phyloP scores from a whole-genome alignment of 1,140 invertebrate genomes.

The Paraescarpia echinospica region DNA sequence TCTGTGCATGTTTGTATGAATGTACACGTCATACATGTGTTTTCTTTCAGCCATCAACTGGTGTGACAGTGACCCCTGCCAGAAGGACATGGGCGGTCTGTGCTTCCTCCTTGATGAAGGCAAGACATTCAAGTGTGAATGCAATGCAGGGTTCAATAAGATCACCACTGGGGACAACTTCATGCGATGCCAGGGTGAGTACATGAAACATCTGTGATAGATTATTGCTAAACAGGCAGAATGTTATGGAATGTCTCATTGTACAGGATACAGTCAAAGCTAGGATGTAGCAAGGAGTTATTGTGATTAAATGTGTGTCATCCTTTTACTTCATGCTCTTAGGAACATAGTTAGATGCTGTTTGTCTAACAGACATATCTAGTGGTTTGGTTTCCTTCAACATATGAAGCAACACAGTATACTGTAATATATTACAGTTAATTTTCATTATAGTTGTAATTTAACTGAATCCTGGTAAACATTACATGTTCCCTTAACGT shows the following conservation, averaged over 20 bases:
- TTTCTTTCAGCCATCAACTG: neutral
- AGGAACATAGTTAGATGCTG: too few relatives aligned
- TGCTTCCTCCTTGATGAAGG: neutral
- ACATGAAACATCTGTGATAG: neutral
- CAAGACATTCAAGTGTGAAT: neutral
- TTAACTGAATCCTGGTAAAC: too few relatives aligned
- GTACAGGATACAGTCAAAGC: neutral
- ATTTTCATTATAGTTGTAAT: too few relatives aligned
- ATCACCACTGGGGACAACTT: neutral
- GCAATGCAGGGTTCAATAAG: neutral
- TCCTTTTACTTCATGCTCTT: too few relatives aligned
- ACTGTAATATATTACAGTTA: too few relatives aligned
- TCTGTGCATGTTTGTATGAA: neutral
- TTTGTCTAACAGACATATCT: too few relatives aligned
- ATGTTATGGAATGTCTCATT: neutral
- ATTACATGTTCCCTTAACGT: too few relatives aligned
- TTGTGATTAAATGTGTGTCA: too few relatives aligned
- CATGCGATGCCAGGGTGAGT: neutral
- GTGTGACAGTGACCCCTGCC: neutral
- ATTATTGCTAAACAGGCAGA: neutral
- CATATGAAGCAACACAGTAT: too few relatives aligned
- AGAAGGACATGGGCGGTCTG: neutral
- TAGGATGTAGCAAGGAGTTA: neutral
- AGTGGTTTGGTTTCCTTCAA: too few relatives aligned
- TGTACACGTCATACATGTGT: neutral